These are phyloP conservation scores for Gobionotothen gibberifrons DNA, from an alignment of 2,797 vertebrate genomes.

Conservation along the genomic window DNA sequence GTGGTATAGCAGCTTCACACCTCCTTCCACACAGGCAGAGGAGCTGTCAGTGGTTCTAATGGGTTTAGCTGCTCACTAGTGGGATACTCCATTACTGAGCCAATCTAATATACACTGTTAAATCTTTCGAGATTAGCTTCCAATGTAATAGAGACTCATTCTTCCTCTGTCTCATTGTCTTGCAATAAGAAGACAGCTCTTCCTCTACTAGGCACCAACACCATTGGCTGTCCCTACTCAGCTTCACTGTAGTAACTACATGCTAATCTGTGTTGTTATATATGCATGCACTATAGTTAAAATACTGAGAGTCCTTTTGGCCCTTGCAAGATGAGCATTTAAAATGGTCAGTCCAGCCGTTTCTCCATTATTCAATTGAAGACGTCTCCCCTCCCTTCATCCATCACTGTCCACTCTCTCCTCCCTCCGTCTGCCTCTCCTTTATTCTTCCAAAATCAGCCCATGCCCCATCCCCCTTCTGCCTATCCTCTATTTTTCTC, in stretches of 20 bases:
- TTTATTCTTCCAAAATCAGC: conserved; percentile 67
- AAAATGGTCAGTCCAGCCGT: conserved; percentile 53
- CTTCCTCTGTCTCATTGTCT: conserved; percentile 37
- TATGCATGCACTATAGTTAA: neutral
- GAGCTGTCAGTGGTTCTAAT: conserved; percentile 71
- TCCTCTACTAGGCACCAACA: neutral
- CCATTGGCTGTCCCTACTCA: neutral
- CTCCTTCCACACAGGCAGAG: conserved; percentile 59
- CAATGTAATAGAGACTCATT: conserved; percentile 46
- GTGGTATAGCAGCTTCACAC: conserved; percentile 70
- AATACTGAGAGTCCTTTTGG: conserved; percentile 18
- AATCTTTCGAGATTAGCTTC: conserved; percentile 55
- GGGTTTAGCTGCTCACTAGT: conserved; percentile 64
- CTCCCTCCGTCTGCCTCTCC: conserved; percentile 76
- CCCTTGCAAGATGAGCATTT: conserved; percentile 44
- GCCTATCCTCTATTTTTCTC: conserved; percentile 47
- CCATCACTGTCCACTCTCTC: conserved; percentile 80
- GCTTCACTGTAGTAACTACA: neutral
- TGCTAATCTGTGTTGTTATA: neutral
- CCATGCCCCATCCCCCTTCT: conserved; percentile 56
- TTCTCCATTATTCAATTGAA: conserved; percentile 62
- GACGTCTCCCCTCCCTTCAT: conserved; percentile 72
- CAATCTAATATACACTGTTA: conserved; percentile 58
- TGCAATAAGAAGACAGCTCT: conserved; percentile 26
- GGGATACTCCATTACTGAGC: conserved; percentile 50